Evolutionary conservation across 2,888 invertebrate genomes (phyloP).

Genomic region (Tachystola acroxantha): DNA sequence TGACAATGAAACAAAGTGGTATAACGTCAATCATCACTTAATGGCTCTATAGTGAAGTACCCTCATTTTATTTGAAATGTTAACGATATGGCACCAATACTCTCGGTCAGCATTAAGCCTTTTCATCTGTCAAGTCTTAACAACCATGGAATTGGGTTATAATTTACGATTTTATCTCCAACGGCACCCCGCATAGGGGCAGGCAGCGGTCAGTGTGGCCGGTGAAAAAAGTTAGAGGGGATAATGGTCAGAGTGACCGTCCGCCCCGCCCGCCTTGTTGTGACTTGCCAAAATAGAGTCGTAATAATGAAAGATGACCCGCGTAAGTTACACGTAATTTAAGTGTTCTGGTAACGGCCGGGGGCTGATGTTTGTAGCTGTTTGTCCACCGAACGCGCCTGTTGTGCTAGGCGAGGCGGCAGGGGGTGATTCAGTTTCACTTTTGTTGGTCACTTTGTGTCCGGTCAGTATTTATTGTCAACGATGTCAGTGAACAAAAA

Average conservation of each 20-base stretch:
- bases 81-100: constrained; percentile 64
- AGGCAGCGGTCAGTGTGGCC: constrained; percentile 56
- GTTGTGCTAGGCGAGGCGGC: constrained; percentile 39
- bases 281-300: constrained; percentile 75
- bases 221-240: constrained; percentile 63
- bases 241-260: constrained; percentile 58
- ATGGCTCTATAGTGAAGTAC: constrained; percentile 54
- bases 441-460: constrained; percentile 66
- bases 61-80: constrained; percentile 65
- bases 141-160: constrained; percentile 75
- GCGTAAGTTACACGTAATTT: constrained; percentile 67
- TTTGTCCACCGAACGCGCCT: constrained; percentile 52
- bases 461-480: constrained; percentile 50
- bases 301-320: constrained; percentile 72
- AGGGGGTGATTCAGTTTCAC: constrained; percentile 62
- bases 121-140: constrained; percentile 76
- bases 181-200: constrained; percentile 69
- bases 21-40: constrained; percentile 50
- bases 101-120: constrained; percentile 61
- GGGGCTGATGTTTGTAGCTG: constrained; percentile 39
- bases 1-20: neutral
- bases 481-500: no score
- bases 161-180: constrained; percentile 76
- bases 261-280: constrained; percentile 65
- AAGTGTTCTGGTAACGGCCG: constrained; percentile 57